A percentile compares a stretch with the other conserved stretches of the same genome.
These are phyloP conservation scores for Psittacus erithacus DNA, from an alignment of 2,113 vertebrate species.

Conservation along the genomic window DNA sequence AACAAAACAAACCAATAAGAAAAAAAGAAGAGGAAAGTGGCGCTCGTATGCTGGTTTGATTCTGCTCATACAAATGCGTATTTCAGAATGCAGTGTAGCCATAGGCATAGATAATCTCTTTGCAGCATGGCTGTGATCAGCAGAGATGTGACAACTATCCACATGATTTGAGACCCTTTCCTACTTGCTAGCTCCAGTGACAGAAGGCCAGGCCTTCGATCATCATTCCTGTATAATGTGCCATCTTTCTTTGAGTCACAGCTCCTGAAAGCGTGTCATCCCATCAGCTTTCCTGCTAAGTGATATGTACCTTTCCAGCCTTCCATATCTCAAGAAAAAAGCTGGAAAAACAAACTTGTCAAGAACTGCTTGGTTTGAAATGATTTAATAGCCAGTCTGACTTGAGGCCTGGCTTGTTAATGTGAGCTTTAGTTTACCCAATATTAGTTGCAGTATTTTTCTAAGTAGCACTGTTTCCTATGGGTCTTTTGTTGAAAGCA, in stretches of 20 bases:
- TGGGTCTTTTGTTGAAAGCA: background rate
- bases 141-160: conserved; percentile 24
- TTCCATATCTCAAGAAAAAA: background rate
- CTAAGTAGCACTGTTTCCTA: background rate
- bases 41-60: background rate
- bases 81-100: conserved; percentile 23
- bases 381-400: background rate
- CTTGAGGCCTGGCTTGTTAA: background rate
- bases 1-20: background rate
- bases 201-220: conserved; percentile 4
- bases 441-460: background rate
- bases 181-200: background rate
- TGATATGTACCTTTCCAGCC: background rate
- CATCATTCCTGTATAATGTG: background rate
- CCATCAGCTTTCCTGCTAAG: background rate
- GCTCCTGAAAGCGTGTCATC: background rate
- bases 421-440: background rate
- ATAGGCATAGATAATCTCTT: conserved; percentile 8
- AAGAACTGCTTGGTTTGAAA: background rate
- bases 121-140: conserved; percentile 21
- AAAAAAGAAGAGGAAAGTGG: background rate
- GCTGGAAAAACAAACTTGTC: background rate
- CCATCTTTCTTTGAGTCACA: background rate
- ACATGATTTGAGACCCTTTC: conserved; percentile 36
- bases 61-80: conserved; percentile 1